Base-by-base conservation (phyloP, 2,797 vertebrate species). In the Myripristis jacobus region DNA sequence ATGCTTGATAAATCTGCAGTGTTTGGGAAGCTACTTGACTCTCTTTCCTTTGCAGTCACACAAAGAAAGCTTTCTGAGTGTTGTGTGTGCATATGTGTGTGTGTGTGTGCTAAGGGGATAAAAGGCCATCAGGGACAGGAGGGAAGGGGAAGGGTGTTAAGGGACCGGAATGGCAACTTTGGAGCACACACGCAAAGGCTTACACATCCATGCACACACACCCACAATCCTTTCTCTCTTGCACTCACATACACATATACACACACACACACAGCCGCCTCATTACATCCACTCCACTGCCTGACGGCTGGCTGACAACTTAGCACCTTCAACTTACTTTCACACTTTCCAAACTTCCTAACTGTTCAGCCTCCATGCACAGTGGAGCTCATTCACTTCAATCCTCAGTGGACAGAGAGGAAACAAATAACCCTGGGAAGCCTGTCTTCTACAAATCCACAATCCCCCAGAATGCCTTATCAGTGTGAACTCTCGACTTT, bases 231-330 rank as follows among this genome's bases (percentile, higher is more conserved):
- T 16, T 11, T 21, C 55, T 38, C 21, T 38, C 21, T 18, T 24
- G n/a, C 41, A 43, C 56, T 34, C 25, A 48, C 47, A 52, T 48
- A 38, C 46, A 64, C 27, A 57, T 41, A 57, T 25, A 56, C 47
- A 77, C 41, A 67, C 60, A 63, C 55, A 71, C 27, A 77, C 78
- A 72, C 76, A 50, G 36, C 1, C 50, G 71, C 71, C 88, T 90
- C 85, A 90, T 88, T 90, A 87, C 82, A 79, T 82, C 81, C 85
- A 81, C 68, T 80, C 85, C 66, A 67, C 85, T 82, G 82, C 74
- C 84, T 88, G 89, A 90, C 87, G 85, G 79, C 90, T 90, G 83
- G 51, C 88, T 93, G 90, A 88, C 91, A 93, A 88, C 89, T 90
- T 92, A 91, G 82, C 91, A 90, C 89, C 89, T 88, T 85, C 82